phyloP scores from a whole-genome alignment of 92 coral and sea anemone genomes.

The Parazoanthus swiftii region DNA sequence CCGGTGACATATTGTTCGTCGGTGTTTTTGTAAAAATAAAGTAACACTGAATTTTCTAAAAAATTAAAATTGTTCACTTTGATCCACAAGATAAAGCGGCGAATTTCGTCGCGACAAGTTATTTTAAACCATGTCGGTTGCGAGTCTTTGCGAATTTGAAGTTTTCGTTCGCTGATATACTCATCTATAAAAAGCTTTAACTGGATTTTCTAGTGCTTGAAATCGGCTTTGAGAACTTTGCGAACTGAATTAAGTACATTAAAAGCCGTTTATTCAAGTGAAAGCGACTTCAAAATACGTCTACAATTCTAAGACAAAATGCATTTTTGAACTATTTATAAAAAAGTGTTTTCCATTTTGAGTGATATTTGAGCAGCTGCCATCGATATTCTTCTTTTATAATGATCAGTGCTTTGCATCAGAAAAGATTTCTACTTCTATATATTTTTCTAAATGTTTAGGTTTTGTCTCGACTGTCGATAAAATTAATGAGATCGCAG shows the following conservation, averaged over 20 bases:
- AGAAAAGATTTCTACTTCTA: conserved; percentile 24
- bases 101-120: background rate
- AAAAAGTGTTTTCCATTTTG: background rate
- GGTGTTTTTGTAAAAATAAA: background rate
- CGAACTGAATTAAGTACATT: background rate
- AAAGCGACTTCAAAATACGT: background rate
- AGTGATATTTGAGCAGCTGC: conserved; percentile 35
- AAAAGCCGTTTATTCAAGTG: background rate
- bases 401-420: conserved; percentile 26
- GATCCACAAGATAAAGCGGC: background rate
- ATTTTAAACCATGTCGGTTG: background rate
- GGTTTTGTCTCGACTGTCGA: conserved; percentile 31
- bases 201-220: background rate
- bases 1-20: conserved; percentile 31
- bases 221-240: background rate
- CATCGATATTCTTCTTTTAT: background rate
- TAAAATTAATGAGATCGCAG: conserved; percentile 35
- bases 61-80: background rate
- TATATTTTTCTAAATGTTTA: conserved; percentile 34
- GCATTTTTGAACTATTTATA: background rate
- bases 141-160: background rate
- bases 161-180: background rate
- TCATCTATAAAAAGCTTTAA: background rate
- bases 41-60: background rate
- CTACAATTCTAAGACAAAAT: background rate